These are phyloP conservation scores for Stramonita haemastoma DNA, from an alignment of 2,888 invertebrate genomes.

Conservation along the genomic window DNA sequence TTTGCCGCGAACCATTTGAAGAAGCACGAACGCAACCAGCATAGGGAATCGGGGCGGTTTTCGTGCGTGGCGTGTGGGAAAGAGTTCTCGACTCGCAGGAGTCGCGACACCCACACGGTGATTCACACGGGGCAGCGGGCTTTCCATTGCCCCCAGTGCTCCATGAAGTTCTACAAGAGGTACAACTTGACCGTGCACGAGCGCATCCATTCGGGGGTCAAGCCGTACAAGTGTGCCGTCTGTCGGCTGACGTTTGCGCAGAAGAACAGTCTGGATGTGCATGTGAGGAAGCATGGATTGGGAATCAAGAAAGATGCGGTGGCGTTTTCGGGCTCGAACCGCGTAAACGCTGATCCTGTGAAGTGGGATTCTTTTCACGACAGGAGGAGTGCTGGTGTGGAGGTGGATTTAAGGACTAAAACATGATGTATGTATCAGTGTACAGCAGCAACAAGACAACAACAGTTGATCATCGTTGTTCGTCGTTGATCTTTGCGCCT, in stretches of 20 bases:
- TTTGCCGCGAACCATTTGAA: not conserved
- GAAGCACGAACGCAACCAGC: not conserved
- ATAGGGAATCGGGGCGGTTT: not conserved
- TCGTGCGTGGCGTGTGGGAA: conserved; percentile 30
- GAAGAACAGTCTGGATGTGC: conserved; percentile 52
- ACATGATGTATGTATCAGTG: no score
- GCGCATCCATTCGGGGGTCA: conserved; percentile 44
- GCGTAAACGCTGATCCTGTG: no score
- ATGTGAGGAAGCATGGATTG: conserved; percentile 42
- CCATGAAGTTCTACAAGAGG: conserved; percentile 20
- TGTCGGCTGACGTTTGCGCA: conserved; percentile 54
- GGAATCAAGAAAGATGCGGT: not conserved
- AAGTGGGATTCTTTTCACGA: no score
- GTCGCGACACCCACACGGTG: conserved; percentile 14
- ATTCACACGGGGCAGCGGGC: conserved; percentile 10
- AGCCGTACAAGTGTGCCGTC: conserved; percentile 53
- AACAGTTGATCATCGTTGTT: no score
- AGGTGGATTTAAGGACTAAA: no score
- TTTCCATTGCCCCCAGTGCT: conserved; percentile 28
- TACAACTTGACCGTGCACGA: conserved; percentile 35
- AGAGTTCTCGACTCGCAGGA: conserved; percentile 14
- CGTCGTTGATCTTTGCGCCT: no score
- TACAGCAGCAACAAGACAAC: no score
- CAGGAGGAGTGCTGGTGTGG: no score
- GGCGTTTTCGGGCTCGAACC: no score